phyloP scores from a whole-genome alignment of 1,140 invertebrate genomes.

The Nymphalis io region DNA sequence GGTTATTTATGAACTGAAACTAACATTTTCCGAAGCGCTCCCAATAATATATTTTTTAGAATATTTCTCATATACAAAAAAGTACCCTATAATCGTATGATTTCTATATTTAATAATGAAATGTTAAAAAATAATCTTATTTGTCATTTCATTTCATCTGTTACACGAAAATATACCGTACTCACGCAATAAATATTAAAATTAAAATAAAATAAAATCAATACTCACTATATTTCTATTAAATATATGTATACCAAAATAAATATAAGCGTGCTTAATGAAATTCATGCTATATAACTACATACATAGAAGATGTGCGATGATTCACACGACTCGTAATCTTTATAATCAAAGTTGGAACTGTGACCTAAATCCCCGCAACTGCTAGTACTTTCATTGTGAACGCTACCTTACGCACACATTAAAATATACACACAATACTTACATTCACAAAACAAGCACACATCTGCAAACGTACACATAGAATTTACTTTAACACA shows the following conservation, averaged over 20 bases:
- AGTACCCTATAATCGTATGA: no score
- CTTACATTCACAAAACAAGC: conserved; percentile 30
- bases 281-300: conserved; percentile 10
- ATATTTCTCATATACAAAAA: no score
- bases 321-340: conserved; percentile 77
- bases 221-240: neutral
- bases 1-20: no score
- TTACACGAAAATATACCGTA: no score
- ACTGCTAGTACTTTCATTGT: conserved; percentile 77
- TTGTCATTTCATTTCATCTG: no score
- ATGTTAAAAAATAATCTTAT: no score
- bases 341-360: conserved; percentile 77
- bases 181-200: neutral
- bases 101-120: no score
- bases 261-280: neutral
- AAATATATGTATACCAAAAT: neutral
- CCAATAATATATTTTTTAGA: no score
- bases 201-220: neutral
- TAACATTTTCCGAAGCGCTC: no score
- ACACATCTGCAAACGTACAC: conserved; percentile 11
- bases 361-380: conserved; percentile 77
- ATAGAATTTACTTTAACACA: conserved; percentile 12
- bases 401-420: conserved; percentile 56
- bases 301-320: conserved; percentile 61
- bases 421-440: conserved; percentile 39